Conservation (phyloP, 2,888 invertebrate species). For the Aspidiotus destructor region DNA sequence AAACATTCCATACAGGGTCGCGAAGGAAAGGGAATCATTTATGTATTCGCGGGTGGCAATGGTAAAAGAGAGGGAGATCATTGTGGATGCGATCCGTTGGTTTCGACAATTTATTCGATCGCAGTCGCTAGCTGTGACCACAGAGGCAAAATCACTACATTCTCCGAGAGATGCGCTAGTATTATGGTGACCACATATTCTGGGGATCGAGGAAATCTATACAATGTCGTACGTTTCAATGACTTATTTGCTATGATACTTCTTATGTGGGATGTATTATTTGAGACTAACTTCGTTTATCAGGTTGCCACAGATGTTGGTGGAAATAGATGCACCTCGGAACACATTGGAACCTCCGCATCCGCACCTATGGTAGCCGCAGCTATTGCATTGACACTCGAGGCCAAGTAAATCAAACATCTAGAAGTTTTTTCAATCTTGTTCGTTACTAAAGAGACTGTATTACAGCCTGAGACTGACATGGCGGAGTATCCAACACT, state of each 20-base stretch:
- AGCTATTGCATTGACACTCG: conserved; percentile 73
- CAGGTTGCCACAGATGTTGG: conserved; percentile 75
- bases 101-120: conserved; percentile 72
- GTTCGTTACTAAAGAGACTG: no score
- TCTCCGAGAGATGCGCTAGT: conserved; percentile 81
- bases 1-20: conserved; percentile 46
- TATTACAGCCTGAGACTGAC: conserved; percentile 60
- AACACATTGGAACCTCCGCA: conserved; percentile 87
- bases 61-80: conserved; percentile 74
- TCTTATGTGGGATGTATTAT: background rate
- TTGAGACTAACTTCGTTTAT: conserved; percentile 35
- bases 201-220: conserved; percentile 72
- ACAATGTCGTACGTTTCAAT: conserved; percentile 65
- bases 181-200: conserved; percentile 83
- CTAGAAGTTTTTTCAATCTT: no score
- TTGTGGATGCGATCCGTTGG: conserved; percentile 87
- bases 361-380: conserved; percentile 88
- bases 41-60: conserved; percentile 89
- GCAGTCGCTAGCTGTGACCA: conserved; percentile 80
- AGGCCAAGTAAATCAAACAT: conserved; percentile 63
- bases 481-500: conserved; percentile 85
- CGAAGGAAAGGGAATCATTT: conserved; percentile 70
- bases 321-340: conserved; percentile 69
- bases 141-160: conserved; percentile 66
- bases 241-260: background rate